These are phyloP conservation scores for Aphis craccivora DNA, from an alignment of 1,140 invertebrate species.

Conservation along the genomic window DNA sequence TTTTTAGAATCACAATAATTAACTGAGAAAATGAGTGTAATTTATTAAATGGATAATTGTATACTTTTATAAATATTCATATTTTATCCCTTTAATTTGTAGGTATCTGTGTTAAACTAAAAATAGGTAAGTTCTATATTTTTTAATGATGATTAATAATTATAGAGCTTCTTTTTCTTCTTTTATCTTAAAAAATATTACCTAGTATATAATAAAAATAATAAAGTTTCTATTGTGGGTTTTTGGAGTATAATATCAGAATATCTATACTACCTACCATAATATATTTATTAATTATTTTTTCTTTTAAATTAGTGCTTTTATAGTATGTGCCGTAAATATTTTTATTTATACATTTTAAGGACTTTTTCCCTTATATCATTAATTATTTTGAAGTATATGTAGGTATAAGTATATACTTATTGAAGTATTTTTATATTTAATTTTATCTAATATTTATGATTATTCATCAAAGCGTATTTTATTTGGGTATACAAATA, in stretches of 20 bases:
- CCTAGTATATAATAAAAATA: background rate
- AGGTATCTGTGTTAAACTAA: background rate
- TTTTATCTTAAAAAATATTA: background rate
- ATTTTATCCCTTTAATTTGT: background rate
- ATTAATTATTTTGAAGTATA: background rate
- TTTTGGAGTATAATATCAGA: background rate
- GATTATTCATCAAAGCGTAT: background rate
- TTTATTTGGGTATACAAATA: background rate
- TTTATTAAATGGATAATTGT: background rate
- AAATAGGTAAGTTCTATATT: background rate
- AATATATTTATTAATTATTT: background rate
- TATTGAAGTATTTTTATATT: background rate
- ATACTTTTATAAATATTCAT: background rate
- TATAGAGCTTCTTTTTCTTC: background rate
- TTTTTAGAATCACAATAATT: background rate
- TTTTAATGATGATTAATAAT: background rate
- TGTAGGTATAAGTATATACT: too few relatives aligned
- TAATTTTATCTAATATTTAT: background rate
- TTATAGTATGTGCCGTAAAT: background rate
- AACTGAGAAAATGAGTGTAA: background rate
- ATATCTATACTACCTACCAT: background rate
- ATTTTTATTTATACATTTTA: background rate
- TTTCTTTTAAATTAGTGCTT: background rate
- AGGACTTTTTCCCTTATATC: background rate
- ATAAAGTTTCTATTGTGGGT: background rate